Percentiles rank a stretch among this genome's conserved stretches.
These are phyloP conservation scores for Saguinus midas DNA, from an alignment of 2,113 vertebrate species.

Conservation along the genomic window DNA sequence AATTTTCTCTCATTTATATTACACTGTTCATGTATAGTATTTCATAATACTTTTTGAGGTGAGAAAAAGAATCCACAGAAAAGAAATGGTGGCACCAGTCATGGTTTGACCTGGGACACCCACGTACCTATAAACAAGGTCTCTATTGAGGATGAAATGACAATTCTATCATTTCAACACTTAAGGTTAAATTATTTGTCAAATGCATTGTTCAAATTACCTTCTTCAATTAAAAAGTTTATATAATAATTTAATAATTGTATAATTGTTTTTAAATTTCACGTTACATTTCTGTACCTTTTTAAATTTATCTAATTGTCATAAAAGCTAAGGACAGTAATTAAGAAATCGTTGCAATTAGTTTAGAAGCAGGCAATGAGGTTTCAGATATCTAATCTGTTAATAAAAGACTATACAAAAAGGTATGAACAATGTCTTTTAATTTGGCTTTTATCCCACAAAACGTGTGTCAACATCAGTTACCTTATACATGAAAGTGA, in stretches of 20 bases:
- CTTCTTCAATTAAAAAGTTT: not conserved
- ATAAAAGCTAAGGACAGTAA: not conserved
- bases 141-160: not conserved
- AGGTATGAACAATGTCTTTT: not conserved
- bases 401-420: constrained; percentile 8
- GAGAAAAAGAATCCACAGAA: not conserved
- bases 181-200: not conserved
- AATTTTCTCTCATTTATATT: constrained; percentile 21
- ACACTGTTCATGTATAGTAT: not conserved
- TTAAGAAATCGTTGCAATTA: not conserved
- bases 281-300: not conserved
- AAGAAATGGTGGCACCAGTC: not conserved
- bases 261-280: not conserved
- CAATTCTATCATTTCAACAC: not conserved
- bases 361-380: not conserved
- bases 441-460: not conserved
- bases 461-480: constrained; percentile 18
- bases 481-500: not conserved
- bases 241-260: not conserved
- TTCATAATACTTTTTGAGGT: not conserved
- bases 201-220: not conserved
- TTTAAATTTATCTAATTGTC: not conserved
- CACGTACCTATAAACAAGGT: not conserved
- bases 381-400: not conserved
- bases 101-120: not conserved